A percentile compares a stretch with the other conserved stretches of the same genome.
Conservation (phyloP, 37 sponge, comb jelly and placozoan genomes). For the Beroe ovata region DNA sequence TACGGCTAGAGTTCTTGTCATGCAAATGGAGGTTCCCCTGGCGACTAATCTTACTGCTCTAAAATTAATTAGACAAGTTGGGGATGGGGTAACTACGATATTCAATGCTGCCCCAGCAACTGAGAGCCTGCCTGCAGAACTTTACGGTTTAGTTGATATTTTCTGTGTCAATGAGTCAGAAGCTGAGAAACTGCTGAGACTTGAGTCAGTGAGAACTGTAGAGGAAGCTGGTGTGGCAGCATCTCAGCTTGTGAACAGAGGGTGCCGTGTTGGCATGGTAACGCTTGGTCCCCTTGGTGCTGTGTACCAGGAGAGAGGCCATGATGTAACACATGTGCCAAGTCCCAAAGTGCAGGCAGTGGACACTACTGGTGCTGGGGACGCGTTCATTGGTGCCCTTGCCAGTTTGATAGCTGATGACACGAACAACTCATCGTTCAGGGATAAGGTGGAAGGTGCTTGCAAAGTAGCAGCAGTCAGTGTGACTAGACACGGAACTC, state of each 20-base stretch:
- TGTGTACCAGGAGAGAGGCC: constrained; percentile 69
- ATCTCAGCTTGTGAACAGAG: constrained; percentile 55
- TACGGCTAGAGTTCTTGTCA: constrained; percentile 80
- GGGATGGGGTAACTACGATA: constrained; percentile 72
- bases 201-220: constrained; percentile 69
- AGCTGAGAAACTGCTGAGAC: constrained; percentile 81
- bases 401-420: constrained; percentile 78
- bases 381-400: constrained; percentile 97
- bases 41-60: constrained; percentile 79
- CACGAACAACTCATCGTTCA: constrained; percentile 41
- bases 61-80: constrained; percentile 71
- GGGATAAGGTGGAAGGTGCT: constrained; percentile 73
- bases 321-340: constrained; percentile 69
- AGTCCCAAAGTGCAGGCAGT: constrained; percentile 79
- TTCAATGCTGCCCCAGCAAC: constrained; percentile 86
- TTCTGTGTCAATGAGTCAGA: constrained; percentile 96
- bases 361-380: constrained; percentile 98
- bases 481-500: constrained; percentile 85
- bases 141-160: constrained; percentile 76
- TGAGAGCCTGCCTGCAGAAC: constrained; percentile 69
- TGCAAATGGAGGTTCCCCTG: constrained; percentile 88
- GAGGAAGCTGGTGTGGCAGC: constrained; percentile 72
- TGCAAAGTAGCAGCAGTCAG: constrained; percentile 77
- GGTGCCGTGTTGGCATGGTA: constrained; percentile 72
- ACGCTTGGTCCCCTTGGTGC: constrained; percentile 90